These are phyloP conservation scores for Sardina pilchardus DNA, from an alignment of 2,113 vertebrate genomes.

Conservation along the genomic window DNA sequence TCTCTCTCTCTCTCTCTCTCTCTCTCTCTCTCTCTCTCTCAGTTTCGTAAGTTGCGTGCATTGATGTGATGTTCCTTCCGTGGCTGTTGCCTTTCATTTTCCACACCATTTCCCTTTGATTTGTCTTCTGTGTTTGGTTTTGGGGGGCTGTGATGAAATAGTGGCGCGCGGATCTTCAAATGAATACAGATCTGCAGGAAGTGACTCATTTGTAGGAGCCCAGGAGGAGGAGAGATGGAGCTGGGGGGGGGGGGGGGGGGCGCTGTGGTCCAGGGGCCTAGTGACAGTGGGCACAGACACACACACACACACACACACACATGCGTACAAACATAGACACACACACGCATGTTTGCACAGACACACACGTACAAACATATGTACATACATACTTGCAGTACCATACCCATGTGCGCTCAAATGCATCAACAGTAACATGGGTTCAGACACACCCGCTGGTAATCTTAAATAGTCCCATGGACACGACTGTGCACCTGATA, in stretches of 20 bases:
- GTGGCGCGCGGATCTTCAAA: conserved; percentile 36
- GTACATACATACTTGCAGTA: not conserved
- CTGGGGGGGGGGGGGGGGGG: conserved; percentile 44
- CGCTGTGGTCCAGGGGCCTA: not conserved
- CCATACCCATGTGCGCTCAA: not conserved
- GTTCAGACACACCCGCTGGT: not conserved
- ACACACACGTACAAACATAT: not conserved
- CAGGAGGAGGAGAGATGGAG: conserved; percentile 56
- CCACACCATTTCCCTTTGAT: conserved; percentile 36
- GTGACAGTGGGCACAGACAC: not conserved
- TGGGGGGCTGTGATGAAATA: conserved; percentile 39
- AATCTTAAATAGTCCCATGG: not conserved
- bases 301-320: conserved; percentile 8
- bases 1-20: not conserved
- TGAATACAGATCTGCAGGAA: conserved; percentile 52
- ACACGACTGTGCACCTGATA: not conserved
- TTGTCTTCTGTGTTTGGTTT: conserved; percentile 39
- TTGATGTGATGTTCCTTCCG: conserved; percentile 15
- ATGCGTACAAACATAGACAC: not conserved
- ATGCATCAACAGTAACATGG: not conserved
- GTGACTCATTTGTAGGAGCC: conserved; percentile 61
- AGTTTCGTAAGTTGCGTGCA: conserved; percentile 17
- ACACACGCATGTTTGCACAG: not conserved
- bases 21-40: conserved; percentile 24
- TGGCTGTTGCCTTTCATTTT: conserved; percentile 49